Conservation (phyloP, 2,797 vertebrate genomes). For the Martes flavigula region DNA sequence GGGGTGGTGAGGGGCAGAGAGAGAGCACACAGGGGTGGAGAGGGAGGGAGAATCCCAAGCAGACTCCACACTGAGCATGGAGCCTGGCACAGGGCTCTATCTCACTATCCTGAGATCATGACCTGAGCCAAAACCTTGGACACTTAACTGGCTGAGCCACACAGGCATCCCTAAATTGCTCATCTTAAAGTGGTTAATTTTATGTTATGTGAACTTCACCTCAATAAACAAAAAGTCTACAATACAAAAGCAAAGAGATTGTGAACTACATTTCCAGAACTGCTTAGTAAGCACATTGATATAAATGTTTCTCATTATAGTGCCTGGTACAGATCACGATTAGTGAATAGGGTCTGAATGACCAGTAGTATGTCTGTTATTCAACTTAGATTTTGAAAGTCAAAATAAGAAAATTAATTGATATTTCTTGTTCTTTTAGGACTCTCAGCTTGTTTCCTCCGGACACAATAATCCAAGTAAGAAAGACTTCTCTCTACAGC, state of each 20-base stretch:
- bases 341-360: neutral
- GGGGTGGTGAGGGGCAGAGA: neutral
- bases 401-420: constrained; percentile 71
- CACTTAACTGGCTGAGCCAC: neutral
- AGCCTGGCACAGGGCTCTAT: neutral
- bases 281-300: neutral
- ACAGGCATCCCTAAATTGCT: neutral
- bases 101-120: neutral
- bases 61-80: neutral
- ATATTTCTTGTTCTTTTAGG: constrained; percentile 83
- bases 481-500: constrained; percentile 68
- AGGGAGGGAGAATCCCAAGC: neutral
- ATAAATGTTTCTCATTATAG: neutral
- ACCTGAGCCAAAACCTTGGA: neutral
- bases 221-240: constrained; percentile 1
- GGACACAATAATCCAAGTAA: constrained; percentile 88
- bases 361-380: neutral
- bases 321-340: neutral
- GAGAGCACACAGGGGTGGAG: neutral
- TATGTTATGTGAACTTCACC: neutral
- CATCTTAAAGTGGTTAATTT: neutral
- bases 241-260: neutral
- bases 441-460: constrained; percentile 84
- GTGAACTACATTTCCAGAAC: neutral
- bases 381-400: constrained; percentile 60